Base-by-base conservation (phyloP, 2,888 invertebrate species). In the Hirtodrosophila duncani region DNA sequence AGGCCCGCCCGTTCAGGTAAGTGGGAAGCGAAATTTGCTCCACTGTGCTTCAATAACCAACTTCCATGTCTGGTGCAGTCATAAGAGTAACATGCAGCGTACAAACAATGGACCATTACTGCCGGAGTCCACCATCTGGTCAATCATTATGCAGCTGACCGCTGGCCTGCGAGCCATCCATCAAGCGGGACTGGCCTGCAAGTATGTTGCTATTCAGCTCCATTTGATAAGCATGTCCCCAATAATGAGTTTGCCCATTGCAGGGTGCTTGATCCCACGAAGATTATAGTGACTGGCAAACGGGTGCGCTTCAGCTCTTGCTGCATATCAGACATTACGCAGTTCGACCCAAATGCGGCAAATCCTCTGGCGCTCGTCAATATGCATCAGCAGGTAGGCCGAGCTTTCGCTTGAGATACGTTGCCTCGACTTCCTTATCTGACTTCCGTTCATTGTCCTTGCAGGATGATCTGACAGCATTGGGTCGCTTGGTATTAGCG, bases 91-190 rank as follows among this genome's bases (percentile, higher is more conserved):
- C 68, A 69, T 86, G 66, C 86, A 87, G 67, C 83, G 87, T 74
- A 84, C 84, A 60, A 82, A 94, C 83, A 93, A 93, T 45, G 91
- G 95, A 84, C 89, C 89, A 44, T 87, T 95, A 84, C 89, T 98
- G 60, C 94, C 97, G 0, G 99, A 99, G 85, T 92, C 94, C 24
- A 91, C 95, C 41, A 91, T 99, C 65, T 99, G 99, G 99, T 94
- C 94, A 69, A 94, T 97, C 75, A 92, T 99, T 34, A 96, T 99
- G 74, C 98, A 99, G 87, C 89, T 99, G 63, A 97, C 97, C 18
- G 95, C 97, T 2, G 98, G 96, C 0, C 88, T 99, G 63, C 90
- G 98, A 46, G 92, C 94, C 51, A 94, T 99, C 67, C 99, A 99
- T 88, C 91, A 89, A 23, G 89, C 90, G 20, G 90, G 90, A 23